A percentile compares a stretch with the other conserved stretches of the same genome.
phyloP scores from a whole-genome alignment of 1,140 invertebrate species.

The Ceratosolen fusciceps region DNA sequence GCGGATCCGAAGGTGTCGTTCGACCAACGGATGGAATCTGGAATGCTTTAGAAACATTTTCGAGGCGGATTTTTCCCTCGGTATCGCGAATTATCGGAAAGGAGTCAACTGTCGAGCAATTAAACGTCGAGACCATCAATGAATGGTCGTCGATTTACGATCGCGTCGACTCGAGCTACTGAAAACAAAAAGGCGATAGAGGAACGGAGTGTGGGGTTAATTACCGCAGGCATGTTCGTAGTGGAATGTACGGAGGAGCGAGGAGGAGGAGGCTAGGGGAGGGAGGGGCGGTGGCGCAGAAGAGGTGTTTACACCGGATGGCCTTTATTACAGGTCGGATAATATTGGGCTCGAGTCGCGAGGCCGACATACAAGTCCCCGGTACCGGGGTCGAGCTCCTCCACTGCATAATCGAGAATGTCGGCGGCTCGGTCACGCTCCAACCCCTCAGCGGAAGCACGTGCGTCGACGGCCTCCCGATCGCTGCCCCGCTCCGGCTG shows the following conservation, averaged over 20 bases:
- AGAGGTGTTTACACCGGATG: neutral
- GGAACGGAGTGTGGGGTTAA: too few species aligned
- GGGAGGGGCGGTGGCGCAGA: neutral
- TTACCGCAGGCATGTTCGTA: too few species aligned
- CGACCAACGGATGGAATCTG: too few species aligned
- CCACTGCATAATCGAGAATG: conserved; percentile 89
- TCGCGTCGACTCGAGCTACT: neutral
- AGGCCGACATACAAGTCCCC: conserved; percentile 84
- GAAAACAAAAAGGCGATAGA: too few species aligned
- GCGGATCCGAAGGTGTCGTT: too few species aligned
- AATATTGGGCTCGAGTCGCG: conserved; percentile 79
- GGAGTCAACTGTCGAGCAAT: too few species aligned
- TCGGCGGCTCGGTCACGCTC: conserved; percentile 83
- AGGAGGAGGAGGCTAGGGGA: too few species aligned
- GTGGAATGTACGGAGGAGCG: too few species aligned
- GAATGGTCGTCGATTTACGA: neutral
- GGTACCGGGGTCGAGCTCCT: conserved; percentile 85
- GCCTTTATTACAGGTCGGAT: conserved; percentile 76
- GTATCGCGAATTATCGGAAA: too few species aligned
- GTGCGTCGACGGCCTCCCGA: conserved; percentile 78
- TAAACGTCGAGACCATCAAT: too few species aligned
- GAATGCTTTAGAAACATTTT: too few species aligned
- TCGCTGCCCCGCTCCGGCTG: conserved; percentile 77
- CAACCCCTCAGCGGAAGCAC: conserved; percentile 81
- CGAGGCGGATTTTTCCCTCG: too few species aligned